phyloP scores from a whole-genome alignment of 1,140 invertebrate species.

The Zeugodacus cucurbitae region DNA sequence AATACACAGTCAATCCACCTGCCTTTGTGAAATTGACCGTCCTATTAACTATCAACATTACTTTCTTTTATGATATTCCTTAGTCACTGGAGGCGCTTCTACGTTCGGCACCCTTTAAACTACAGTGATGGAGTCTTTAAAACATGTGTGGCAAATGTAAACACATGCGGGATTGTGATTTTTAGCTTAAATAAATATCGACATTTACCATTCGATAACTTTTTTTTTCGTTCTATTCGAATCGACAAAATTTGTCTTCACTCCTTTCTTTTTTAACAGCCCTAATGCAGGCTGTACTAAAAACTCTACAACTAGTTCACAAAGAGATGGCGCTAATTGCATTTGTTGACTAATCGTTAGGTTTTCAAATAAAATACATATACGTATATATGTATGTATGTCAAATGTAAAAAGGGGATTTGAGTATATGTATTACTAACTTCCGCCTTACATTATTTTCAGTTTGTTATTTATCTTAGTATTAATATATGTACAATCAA shows the following conservation, averaged over 20 bases:
- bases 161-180: not conserved
- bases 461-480: not conserved
- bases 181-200: not conserved
- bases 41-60: constrained; percentile 8
- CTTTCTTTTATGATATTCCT: not conserved
- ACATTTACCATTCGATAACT: not conserved
- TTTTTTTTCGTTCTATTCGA: not conserved
- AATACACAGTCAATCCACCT: not conserved
- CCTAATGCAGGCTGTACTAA: not conserved
- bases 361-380: no score
- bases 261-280: not conserved
- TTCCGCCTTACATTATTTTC: not conserved
- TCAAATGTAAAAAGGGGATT: not conserved
- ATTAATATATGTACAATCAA: not conserved
- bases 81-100: not conserved
- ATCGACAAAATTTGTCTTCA: not conserved
- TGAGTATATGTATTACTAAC: not conserved
- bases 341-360: not conserved
- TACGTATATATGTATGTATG: no score
- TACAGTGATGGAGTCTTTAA: not conserved
- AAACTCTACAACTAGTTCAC: not conserved
- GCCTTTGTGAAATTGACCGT: constrained; percentile 1
- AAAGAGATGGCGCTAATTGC: not conserved
- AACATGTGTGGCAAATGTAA: not conserved
- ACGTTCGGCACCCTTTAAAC: not conserved